These are phyloP conservation scores for Eubasilissa regina DNA, from an alignment of 1,140 invertebrate species.

Conservation along the genomic window DNA sequence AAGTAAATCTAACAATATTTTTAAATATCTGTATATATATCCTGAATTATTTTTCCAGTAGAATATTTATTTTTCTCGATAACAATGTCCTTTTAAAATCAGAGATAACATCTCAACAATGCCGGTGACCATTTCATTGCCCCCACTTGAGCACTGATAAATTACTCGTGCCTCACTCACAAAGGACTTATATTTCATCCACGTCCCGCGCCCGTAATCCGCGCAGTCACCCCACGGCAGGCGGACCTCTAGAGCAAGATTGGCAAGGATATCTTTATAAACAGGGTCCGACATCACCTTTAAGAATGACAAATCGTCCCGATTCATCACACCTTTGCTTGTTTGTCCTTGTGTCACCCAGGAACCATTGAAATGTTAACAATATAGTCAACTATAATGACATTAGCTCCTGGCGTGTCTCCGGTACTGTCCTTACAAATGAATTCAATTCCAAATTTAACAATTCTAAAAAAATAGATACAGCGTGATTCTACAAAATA, in stretches of 20 bases:
- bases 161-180: slow-evolving; percentile 15
- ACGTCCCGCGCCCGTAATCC: slow-evolving; percentile 38
- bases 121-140: neutral
- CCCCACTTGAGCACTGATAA: slow-evolving; percentile 35
- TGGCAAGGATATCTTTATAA: slow-evolving; percentile 55
- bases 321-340: slow-evolving; percentile 60
- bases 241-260: slow-evolving; percentile 14
- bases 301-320: slow-evolving; percentile 58
- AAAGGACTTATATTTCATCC: slow-evolving; percentile 28
- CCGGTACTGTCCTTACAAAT: neutral
- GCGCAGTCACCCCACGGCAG: slow-evolving; percentile 24
- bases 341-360: slow-evolving; percentile 54
- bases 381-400: slow-evolving; percentile 52
- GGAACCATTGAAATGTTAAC: slow-evolving; percentile 51
- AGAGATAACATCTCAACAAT: slow-evolving; percentile 34
- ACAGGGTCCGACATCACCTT: slow-evolving; percentile 27
- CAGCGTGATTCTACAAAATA: neutral
- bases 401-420: slow-evolving; percentile 25
- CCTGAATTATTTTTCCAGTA: neutral
- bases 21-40: neutral
- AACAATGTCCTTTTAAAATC: slow-evolving; percentile 9
- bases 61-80: neutral
- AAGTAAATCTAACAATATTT: too few species aligned
- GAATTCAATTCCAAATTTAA: neutral
- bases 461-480: neutral